A percentile compares a stretch with the other conserved stretches of the same genome.
phyloP scores from a whole-genome alignment of 2,113 vertebrate species.

The Monarcha castaneiventris region DNA sequence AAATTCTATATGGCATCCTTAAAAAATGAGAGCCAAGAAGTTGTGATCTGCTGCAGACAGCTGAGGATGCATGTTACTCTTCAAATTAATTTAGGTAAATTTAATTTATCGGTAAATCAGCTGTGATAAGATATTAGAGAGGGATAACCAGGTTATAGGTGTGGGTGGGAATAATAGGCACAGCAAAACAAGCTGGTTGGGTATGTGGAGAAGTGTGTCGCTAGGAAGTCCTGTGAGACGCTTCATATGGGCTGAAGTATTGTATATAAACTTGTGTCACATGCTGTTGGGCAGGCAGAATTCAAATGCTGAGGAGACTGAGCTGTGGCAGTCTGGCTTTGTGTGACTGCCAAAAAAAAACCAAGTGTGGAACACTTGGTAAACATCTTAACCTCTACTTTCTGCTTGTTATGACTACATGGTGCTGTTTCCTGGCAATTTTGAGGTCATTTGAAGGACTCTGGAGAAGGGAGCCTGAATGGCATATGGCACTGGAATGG shows the following conservation, averaged over 20 bases:
- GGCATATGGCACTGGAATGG: not conserved
- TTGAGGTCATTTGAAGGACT: not conserved
- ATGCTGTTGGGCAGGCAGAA: not conserved
- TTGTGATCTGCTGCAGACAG: not conserved
- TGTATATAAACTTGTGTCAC: not conserved
- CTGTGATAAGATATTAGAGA: not conserved
- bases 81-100: slow-evolving; percentile 14
- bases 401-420: not conserved
- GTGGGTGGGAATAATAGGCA: slow-evolving; percentile 10
- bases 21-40: not conserved
- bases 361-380: not conserved
- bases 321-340: not conserved
- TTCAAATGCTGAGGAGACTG: not conserved
- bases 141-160: not conserved
- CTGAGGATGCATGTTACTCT: not conserved
- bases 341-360: not conserved
- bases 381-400: not conserved
- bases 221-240: not conserved
- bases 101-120: not conserved
- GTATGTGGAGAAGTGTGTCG: not conserved
- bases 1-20: not conserved
- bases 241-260: not conserved
- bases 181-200: not conserved
- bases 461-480: not conserved
- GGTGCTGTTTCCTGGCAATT: not conserved